Conservation (phyloP, 2,888 invertebrate species). For the Meiosimyza platycephala region DNA sequence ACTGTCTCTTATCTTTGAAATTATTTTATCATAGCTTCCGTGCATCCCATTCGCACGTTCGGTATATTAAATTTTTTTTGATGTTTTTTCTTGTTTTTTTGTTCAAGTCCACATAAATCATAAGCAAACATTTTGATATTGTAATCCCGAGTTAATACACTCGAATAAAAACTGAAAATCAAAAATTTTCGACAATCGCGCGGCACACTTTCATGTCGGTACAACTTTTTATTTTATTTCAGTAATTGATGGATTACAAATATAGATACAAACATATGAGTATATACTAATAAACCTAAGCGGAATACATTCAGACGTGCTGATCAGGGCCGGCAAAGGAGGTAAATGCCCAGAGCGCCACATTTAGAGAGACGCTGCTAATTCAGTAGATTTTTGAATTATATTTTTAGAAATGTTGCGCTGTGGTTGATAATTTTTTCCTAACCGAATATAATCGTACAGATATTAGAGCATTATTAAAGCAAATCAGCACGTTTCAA, state of each 20-base stretch:
- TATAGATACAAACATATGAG: background rate
- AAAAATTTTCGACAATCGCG: slow-evolving; percentile 40
- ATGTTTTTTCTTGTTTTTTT: slow-evolving; percentile 43
- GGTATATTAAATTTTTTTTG: background rate
- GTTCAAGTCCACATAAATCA: slow-evolving; percentile 55
- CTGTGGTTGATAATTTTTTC: no score
- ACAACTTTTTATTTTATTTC: slow-evolving; percentile 18
- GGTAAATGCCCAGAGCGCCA: no score
- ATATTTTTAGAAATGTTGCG: no score
- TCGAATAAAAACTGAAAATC: slow-evolving; percentile 44
- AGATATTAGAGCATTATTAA: no score
- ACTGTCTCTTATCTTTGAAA: no score
- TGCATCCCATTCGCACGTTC: slow-evolving; percentile 5
- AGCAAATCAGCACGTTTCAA: no score
- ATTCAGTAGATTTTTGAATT: no score
- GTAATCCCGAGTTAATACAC: slow-evolving; percentile 58
- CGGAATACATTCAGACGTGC: no score
- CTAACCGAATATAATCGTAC: no score
- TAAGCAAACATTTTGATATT: slow-evolving; percentile 62
- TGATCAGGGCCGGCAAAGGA: no score
- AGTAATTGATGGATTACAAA: slow-evolving; percentile 40
- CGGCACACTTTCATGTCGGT: slow-evolving; percentile 43
- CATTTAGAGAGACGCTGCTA: no score
- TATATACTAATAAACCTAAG: no score
- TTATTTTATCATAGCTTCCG: background rate